Evolutionary conservation across 2,888 invertebrate genomes (phyloP).

Genomic region (Stenurella melanura): DNA sequence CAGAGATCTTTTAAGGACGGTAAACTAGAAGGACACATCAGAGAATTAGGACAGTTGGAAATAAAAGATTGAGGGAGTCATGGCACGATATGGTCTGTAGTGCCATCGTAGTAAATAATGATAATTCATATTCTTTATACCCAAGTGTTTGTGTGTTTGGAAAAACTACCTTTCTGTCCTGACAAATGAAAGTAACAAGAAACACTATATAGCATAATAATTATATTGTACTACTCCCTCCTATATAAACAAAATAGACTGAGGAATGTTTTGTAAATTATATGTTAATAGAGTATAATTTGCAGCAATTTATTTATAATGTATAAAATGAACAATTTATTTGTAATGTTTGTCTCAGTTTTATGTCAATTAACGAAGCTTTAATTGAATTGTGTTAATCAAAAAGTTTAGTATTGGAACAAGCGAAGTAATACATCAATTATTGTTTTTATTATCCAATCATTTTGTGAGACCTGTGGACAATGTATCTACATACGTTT

Average conservation of each 20-base stretch:
- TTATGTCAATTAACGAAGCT: not conserved
- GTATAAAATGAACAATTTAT: not conserved
- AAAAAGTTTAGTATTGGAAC: not conserved
- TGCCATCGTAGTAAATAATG: too few relatives aligned
- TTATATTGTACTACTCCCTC: not conserved
- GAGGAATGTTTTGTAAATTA: not conserved
- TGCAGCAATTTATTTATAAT: not conserved
- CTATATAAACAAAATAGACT: not conserved
- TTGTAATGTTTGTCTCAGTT: not conserved
- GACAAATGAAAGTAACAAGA: too few relatives aligned
- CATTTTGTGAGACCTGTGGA: not conserved
- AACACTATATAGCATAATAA: too few relatives aligned
- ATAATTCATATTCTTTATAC: too few relatives aligned
- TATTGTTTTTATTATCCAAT: not conserved
- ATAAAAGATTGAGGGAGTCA: too few relatives aligned
- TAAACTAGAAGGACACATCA: too few relatives aligned
- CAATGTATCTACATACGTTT: too few relatives aligned
- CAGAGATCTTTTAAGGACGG: too few relatives aligned
- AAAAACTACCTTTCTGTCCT: too few relatives aligned
- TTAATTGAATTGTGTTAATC: not conserved
- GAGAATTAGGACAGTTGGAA: too few relatives aligned
- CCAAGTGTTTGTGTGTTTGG: too few relatives aligned
- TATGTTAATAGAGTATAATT: not conserved
- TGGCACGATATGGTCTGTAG: too few relatives aligned
- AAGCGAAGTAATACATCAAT: not conserved